Base-by-base conservation (phyloP, 2,888 invertebrate genomes). In the Latheticus oryzae region DNA sequence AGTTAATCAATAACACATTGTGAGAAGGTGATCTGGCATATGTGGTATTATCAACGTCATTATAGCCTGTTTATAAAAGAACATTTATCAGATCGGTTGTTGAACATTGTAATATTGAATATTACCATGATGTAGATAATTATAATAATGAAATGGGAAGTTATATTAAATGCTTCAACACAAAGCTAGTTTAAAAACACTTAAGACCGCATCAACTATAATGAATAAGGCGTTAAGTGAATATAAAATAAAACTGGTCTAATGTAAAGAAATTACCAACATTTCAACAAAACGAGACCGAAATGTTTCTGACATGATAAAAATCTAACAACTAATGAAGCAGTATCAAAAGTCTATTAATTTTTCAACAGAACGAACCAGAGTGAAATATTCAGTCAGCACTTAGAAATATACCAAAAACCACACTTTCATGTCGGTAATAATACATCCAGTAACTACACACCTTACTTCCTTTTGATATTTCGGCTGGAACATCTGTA, bases 181-280 rank as follows among this genome's bases (percentile, higher is more conserved):
- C 56, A 61, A 60, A 58, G 61, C 67, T 63, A 65, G 62, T 68
- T 68, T 64, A 65, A 66, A 66, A 68, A 65, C 65, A 66, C 66
- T 65, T 66, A 66, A 60, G 58, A 48, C 58, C 47, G 51, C 62
- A 64, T 59, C 64, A 63, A 45, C 58, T 28, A 55, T 59, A 61
- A 63, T 64, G 58, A 64, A 58, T 57, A 52, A 58, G 45, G 58
- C 58, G 62, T 51, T 62, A 60, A 62, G 48, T 45, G 59, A 55
- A 38, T 43, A 55, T 55, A 30, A 51, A 59, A 40, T 5, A 3
- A 50, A 38, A 50, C 9, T 26, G 23, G 8, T 15, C 37, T 38
- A 26, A 5, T 17, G 11, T 12, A 4, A 33, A 28, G 12, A 43
- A 43, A 42, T 42, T 42, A 24, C 9, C 13, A 42, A 35, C 5